A percentile compares a stretch with the other conserved stretches of the same genome.
phyloP scores from a whole-genome alignment of 2,797 vertebrate genomes.

The Echiichthys vipera region DNA sequence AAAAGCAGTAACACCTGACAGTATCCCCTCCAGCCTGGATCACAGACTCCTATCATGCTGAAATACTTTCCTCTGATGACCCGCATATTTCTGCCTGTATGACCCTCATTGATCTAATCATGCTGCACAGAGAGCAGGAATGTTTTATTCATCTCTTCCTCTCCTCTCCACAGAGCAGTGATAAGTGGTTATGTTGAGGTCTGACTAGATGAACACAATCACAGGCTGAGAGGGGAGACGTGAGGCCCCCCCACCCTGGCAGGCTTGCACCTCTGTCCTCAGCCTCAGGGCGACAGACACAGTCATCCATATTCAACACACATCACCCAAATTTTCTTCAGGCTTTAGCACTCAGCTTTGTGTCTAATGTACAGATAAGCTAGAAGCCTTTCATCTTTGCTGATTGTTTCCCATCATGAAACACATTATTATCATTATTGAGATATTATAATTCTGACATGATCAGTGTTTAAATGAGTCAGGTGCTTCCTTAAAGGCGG shows the following conservation, averaged over 20 bases:
- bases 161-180: background rate
- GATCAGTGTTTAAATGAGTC: background rate
- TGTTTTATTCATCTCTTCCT: conserved; percentile 44
- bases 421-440: background rate
- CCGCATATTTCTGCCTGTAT: conserved; percentile 20
- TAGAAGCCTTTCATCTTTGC: conserved; percentile 13
- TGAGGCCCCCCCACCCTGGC: background rate
- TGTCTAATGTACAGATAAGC: conserved; percentile 44
- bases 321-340: conserved; percentile 14
- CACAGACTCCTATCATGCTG: background rate
- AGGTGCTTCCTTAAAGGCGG: background rate
- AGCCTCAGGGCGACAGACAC: conserved; percentile 21
- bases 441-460: background rate
- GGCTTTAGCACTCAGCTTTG: conserved; percentile 15
- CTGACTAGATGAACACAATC: conserved; percentile 20
- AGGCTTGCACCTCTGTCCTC: conserved; percentile 18
- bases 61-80: conserved; percentile 24
- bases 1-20: conserved; percentile 2
- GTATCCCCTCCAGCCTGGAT: background rate
- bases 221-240: conserved; percentile 24
- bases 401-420: background rate
- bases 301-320: background rate
- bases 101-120: conserved; percentile 31
- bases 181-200: conserved; percentile 30
- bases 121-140: conserved; percentile 8